A percentile compares a stretch with the other conserved stretches of the same genome.
Conservation (phyloP, 2,888 invertebrate species). For the Xylota segnis region DNA sequence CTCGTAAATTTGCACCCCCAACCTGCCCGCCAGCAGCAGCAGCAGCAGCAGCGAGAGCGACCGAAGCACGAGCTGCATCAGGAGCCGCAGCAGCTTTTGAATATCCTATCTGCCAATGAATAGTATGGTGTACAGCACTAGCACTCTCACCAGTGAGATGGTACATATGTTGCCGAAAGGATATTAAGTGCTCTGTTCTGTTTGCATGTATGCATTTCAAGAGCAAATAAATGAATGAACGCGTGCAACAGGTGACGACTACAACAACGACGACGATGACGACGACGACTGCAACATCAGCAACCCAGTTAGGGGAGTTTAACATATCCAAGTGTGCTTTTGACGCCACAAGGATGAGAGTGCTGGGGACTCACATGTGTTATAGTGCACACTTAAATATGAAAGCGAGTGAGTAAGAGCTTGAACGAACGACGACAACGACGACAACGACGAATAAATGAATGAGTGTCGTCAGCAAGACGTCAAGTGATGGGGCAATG, state of each 20-base stretch:
- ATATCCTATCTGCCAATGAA: conserved; percentile 28
- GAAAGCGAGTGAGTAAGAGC: conserved; percentile 1
- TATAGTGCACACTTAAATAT: conserved; percentile 63
- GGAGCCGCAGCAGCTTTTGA: conserved; percentile 42
- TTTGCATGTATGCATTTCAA: conserved; percentile 67
- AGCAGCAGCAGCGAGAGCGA: not conserved
- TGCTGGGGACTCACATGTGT: conserved; percentile 41
- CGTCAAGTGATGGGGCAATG: conserved; percentile 9
- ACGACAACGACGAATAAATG: conserved; percentile 19
- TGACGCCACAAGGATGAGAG: conserved; percentile 49
- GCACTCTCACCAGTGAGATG: conserved; percentile 16
- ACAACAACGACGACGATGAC: conserved; percentile 3
- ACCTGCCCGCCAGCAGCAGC: not conserved
- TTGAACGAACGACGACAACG: not conserved
- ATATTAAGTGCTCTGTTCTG: conserved; percentile 66
- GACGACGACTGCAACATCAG: conserved; percentile 12
- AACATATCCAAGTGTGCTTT: conserved; percentile 65
- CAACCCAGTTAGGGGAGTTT: conserved; percentile 57
- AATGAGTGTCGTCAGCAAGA: conserved; percentile 19
- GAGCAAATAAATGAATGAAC: conserved; percentile 73
- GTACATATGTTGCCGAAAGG: conserved; percentile 56
- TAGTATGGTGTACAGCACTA: conserved; percentile 13
- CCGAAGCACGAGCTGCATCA: not conserved
- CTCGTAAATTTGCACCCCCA: conserved; percentile 50
- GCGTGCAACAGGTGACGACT: conserved; percentile 67